A percentile compares a stretch with the other conserved stretches of the same genome.
Conservation (phyloP, 1,140 invertebrate genomes). For the Drosophila mojavensis region DNA sequence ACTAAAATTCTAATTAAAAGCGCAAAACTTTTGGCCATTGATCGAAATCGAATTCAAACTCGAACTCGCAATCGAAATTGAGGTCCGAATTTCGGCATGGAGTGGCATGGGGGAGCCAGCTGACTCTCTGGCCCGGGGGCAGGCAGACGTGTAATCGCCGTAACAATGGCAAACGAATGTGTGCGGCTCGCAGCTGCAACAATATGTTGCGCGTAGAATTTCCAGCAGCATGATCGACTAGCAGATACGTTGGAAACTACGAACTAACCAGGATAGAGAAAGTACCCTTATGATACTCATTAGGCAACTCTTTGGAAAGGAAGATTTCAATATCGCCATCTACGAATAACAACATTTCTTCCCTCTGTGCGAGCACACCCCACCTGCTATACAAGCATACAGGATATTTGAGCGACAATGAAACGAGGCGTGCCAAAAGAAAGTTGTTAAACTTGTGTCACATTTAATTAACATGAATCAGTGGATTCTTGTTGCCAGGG, state of each 20-base stretch:
- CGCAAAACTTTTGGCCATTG: conserved; percentile 64
- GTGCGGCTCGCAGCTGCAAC: conserved; percentile 7
- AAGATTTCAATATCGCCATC: too few relatives aligned
- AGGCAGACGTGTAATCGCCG: background rate
- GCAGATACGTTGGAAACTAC: background rate
- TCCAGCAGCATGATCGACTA: background rate
- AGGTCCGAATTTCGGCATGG: background rate
- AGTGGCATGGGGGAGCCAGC: background rate
- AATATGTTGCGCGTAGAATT: background rate
- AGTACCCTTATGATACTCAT: too few relatives aligned
- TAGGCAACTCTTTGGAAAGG: too few relatives aligned
- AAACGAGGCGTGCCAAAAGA: conserved; percentile 21
- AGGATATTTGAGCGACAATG: conserved; percentile 15
- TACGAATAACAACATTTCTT: too few relatives aligned
- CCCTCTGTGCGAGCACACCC: background rate
- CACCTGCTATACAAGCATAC: background rate
- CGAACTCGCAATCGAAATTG: conserved; percentile 5
- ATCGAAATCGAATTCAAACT: conserved; percentile 60
- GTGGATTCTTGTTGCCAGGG: conserved; percentile 37
- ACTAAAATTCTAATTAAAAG: conserved; percentile 78
- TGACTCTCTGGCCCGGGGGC: background rate
- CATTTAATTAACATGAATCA: conserved; percentile 82
- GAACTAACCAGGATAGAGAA: background rate
- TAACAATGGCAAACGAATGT: conserved; percentile 21
- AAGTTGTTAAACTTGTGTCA: conserved; percentile 67